Base-by-base conservation (phyloP, 2,888 invertebrate genomes). In the Hirtodrosophila alboralis region DNA sequence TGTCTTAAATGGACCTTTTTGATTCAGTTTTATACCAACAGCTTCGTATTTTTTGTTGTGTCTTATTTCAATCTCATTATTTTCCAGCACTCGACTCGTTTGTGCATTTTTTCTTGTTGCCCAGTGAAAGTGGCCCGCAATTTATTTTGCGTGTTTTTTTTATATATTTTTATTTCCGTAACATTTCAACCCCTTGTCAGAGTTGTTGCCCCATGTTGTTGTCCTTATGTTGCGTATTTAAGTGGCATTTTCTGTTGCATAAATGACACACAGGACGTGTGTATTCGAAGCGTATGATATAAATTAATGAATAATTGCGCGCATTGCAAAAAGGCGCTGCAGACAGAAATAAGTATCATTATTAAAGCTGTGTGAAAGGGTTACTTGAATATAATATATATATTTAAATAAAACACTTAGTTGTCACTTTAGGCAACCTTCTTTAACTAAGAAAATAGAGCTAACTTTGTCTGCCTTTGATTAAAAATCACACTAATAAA, bases 41-140 rank as follows among this genome's bases (percentile, higher is more conserved):
- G 14, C 26, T n/a, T 33, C 23, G 3, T 21, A 5, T 23, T 6
- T 16, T 54, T 66, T 56, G 56, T 66, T 61, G n/a, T n/a, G n/a
- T 45, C 18, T 30, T 53, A 74, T 58, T 62, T 74, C 51, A 77
- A 77, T 70, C 67, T 57, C 56, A 52, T 70, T 66, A 61, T 49
- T 40, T 49, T 27, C 30, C n/a, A n/a, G 14, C 48, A 23, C 51
- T 41, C 23, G 41, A 18, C 13, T n/a, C 36, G 10, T 36, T 52
- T 9, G 28, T 47, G 26, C 23, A n/a, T 8, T 61, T 30, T 53
- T 30, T 48, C 13, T 34, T 28, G 16, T 12, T 31, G 37, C 5
- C 5, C 44, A 52, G 52, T 13, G 21, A 59, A 69, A 69, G 70
- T 69, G 51, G 51, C 36, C 36, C 13, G 33, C 65, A 69, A 52